Base-by-base conservation (phyloP, 2,888 invertebrate genomes). In the Melanargia galathea region DNA sequence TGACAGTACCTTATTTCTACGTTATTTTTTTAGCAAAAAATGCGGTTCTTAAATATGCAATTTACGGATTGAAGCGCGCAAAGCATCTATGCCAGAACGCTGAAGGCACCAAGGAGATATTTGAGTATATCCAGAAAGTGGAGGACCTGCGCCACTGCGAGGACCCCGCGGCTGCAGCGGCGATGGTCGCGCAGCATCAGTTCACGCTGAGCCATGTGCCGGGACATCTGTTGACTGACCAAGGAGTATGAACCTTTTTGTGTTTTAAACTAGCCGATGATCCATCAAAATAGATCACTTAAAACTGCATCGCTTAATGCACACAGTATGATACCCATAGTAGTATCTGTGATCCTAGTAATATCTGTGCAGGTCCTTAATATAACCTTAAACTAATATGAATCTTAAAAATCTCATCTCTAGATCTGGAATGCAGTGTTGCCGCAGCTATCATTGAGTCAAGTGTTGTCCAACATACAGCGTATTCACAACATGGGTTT, bases 141-240 rank as follows among this genome's bases (percentile, higher is more conserved):
- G 90, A 92, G 51, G 87, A 90, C 55, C 78, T 93, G 70, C 85
- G 92, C 55, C 86, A 86, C 65, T 92, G 91, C 65, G 88, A 92
- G 66, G 93, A 93, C 70, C 88, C 92, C 10, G 74, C 75, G 1
- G 81, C 84, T 4, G 93, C 93, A 3, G 92, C 92, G 1, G 77
- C 78, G 13, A 79, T 94, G 16, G 85, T 93, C 0, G 80, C 86
- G 61, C 81, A 85, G 43, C 80, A 93, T 68, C 83, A 92, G 54
- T 93, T 95, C 54, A 92, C 92, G 8, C 83, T 95, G 43, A 93
- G 94, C 71, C 95, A 95, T 79, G 92, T 96, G n/a, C 95, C 95
- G 60, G 93, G 94, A 6, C 92, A 92, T 73, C 83, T 95, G 65
- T 84, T 95, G 49, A 95, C 94, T 71, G 92, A 93, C 49, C 92